These are phyloP conservation scores for Gopherus flavomarginatus DNA, from an alignment of 2,113 vertebrate genomes.

Conservation along the genomic window DNA sequence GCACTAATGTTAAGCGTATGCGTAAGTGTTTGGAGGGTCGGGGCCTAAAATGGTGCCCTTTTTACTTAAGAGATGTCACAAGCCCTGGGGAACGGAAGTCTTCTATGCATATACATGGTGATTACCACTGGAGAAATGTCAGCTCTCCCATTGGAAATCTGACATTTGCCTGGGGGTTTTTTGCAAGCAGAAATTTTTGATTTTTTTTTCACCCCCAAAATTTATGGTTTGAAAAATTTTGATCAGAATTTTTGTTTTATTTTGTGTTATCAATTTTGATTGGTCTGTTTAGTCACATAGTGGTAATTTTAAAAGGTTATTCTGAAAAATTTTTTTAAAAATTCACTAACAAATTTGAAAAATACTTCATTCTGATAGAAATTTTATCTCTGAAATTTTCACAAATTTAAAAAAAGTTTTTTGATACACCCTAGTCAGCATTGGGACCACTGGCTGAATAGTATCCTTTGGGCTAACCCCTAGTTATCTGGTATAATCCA, in stretches of 20 bases:
- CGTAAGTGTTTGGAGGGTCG: not conserved
- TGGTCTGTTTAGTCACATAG: not conserved
- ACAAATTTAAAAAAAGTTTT: not conserved
- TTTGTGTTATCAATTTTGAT: not conserved
- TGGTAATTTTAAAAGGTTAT: not conserved
- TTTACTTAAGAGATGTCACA: not conserved
- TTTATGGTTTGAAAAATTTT: not conserved
- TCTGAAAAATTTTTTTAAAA: not conserved
- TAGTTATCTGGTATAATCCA: not conserved
- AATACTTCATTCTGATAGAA: not conserved
- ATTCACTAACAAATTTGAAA: not conserved
- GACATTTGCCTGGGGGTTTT: rapidly evolving
- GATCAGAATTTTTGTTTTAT: not conserved
- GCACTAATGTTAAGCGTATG: not conserved
- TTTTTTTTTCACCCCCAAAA: rapidly evolving
- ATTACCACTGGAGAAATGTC: not conserved
- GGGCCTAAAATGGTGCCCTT: not conserved
- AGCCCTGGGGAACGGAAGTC: no score
- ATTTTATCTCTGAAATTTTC: not conserved
- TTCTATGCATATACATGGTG: not conserved
- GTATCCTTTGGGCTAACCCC: not conserved
- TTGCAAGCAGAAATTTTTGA: not conserved
- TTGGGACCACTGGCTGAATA: not conserved
- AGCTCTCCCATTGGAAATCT: not conserved
- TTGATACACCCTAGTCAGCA: not conserved